Conservation (phyloP, 1,140 invertebrate species). For the Meloidogyne exigua region DNA sequence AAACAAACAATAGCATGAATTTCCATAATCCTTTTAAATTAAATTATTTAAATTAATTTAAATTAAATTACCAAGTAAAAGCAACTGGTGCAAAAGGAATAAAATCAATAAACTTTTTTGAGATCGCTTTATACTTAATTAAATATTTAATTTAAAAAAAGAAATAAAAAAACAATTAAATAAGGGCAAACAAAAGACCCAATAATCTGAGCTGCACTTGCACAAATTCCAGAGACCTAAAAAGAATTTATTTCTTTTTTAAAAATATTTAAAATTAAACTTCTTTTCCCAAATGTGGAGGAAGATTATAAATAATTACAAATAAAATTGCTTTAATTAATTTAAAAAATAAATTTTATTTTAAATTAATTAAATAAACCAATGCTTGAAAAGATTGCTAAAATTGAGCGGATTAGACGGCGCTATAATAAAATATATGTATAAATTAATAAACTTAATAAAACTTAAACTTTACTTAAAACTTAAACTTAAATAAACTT, state of each 20-base stretch:
- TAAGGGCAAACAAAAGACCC: constrained; percentile 61
- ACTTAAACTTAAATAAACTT: too few relatives aligned
- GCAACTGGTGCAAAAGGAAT: constrained; percentile 60
- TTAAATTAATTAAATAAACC: neutral
- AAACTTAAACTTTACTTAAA: too few relatives aligned
- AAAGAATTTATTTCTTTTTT: too few relatives aligned
- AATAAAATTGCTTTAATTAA: constrained; percentile 17
- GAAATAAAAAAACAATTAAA: constrained; percentile 48
- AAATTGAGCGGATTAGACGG: constrained; percentile 20
- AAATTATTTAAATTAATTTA: too few relatives aligned
- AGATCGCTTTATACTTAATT: constrained; percentile 53
- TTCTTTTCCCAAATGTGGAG: constrained; percentile 16
- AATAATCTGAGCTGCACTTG: constrained; percentile 57
- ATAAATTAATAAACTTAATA: too few relatives aligned
- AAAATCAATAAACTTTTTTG: constrained; percentile 57
- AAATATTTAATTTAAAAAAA: neutral
- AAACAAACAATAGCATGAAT: constrained; percentile 57
- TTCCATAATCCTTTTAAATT: constrained; percentile 56
- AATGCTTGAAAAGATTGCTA: constrained; percentile 21
- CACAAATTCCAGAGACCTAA: constrained; percentile 47
- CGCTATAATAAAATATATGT: constrained; percentile 9
- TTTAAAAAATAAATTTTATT: neutral
- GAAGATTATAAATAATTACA: constrained; percentile 27
- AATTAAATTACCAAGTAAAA: constrained; percentile 52
- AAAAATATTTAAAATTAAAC: neutral